phyloP scores from a whole-genome alignment of 2,797 vertebrate species.

The Notoglanidium macrostoma region DNA sequence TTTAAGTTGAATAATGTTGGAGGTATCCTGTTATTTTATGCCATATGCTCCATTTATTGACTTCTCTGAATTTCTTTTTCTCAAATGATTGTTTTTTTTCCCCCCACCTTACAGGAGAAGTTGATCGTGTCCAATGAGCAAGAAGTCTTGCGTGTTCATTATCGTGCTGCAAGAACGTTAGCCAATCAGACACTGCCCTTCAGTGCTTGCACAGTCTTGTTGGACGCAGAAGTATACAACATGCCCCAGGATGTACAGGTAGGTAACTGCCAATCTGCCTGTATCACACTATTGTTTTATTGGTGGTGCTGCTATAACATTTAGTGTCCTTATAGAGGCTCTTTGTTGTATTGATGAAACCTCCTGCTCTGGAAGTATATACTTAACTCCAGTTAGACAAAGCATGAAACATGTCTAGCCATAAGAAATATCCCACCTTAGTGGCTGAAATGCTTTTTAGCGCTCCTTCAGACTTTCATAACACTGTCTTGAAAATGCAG shows the following conservation, averaged over 20 bases:
- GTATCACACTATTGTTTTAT: background rate
- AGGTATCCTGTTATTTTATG: background rate
- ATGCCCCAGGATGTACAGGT: conserved; percentile 96
- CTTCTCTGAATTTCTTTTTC: background rate
- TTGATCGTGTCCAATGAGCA: conserved; percentile 98
- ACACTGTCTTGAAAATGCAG: background rate
- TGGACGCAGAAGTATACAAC: conserved; percentile 97
- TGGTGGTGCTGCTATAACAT: no score
- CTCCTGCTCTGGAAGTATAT: background rate
- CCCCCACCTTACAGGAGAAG: conserved; percentile 82
- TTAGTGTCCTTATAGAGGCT: background rate
- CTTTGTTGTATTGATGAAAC: background rate
- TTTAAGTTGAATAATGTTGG: background rate
- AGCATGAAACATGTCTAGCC: background rate
- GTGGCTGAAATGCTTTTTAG: background rate
- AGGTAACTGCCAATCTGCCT: conserved; percentile 12
- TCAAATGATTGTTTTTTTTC: background rate
- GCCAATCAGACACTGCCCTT: conserved; percentile 98
- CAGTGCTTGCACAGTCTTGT: conserved; percentile 94
- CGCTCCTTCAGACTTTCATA: background rate
- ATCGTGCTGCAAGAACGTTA: conserved; percentile 93
- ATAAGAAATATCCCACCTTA: background rate
- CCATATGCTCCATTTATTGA: background rate
- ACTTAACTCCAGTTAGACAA: no score
- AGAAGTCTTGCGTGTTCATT: conserved; percentile 95